phyloP scores from a whole-genome alignment of 2,113 vertebrate species.

The Sphyrna mokarran region DNA sequence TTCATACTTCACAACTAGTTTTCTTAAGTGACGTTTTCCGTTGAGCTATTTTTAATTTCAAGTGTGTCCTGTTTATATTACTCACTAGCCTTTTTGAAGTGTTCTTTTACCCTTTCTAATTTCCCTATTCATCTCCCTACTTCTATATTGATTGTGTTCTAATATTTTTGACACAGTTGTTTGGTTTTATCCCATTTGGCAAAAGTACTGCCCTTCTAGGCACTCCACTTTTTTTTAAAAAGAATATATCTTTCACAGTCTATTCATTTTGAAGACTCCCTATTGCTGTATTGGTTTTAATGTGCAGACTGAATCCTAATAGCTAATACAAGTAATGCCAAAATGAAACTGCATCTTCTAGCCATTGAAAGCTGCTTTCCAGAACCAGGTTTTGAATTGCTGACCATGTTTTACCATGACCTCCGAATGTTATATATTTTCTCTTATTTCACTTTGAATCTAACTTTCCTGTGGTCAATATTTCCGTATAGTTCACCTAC shows the following conservation, averaged over 20 bases:
- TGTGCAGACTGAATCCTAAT: neutral
- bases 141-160: neutral
- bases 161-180: neutral
- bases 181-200: neutral
- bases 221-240: neutral
- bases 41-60: neutral
- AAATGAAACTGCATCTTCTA: neutral
- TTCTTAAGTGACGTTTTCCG: neutral
- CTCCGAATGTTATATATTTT: neutral
- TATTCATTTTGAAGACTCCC: neutral
- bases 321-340: neutral
- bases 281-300: neutral
- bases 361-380: neutral
- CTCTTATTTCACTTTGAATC: neutral
- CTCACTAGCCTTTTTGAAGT: neutral
- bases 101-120: neutral
- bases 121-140: neutral
- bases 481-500: neutral
- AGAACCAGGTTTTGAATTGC: too few relatives aligned
- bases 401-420: neutral
- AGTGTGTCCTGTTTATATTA: neutral
- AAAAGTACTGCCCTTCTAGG: neutral
- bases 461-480: neutral
- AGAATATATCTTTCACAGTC: neutral
- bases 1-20: neutral